These are phyloP conservation scores for Genyomyrus donnyi DNA, from an alignment of 2,113 vertebrate genomes.

Conservation along the genomic window DNA sequence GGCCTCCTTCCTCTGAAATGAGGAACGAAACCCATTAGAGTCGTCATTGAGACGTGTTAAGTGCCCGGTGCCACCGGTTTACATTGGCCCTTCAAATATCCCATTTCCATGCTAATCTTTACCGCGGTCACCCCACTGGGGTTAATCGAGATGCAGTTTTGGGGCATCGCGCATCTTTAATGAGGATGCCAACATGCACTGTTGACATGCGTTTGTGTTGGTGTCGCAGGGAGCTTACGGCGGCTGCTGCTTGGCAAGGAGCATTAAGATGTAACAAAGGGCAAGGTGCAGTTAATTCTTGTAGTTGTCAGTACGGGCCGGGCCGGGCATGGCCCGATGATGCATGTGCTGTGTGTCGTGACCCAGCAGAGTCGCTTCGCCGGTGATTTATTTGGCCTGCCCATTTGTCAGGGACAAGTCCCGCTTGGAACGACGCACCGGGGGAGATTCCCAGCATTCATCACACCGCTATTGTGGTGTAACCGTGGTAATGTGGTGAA, in stretches of 20 bases:
- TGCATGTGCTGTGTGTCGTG: constrained; percentile 19
- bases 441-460: constrained; percentile 24
- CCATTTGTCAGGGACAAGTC: constrained; percentile 17
- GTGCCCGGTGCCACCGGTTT: background rate
- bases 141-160: constrained; percentile 6
- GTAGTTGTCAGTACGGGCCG: constrained; percentile 1
- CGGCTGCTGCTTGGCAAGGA: background rate
- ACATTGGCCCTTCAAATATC: background rate
- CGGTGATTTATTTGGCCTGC: constrained; percentile 30
- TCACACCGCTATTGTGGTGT: constrained; percentile 21
- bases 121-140: background rate
- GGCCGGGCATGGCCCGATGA: constrained; percentile 1
- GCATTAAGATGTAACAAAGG: background rate
- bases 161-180: background rate
- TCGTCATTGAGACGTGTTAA: constrained; percentile 7
- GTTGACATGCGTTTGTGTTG: background rate
- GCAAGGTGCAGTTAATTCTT: background rate
- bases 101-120: constrained; percentile 24
- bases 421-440: constrained; percentile 9
- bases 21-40: constrained; percentile 4
- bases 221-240: background rate
- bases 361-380: constrained; percentile 21
- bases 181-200: background rate
- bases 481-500: constrained; percentile 24
- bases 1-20: background rate